Conservation (phyloP, 2,797 vertebrate genomes). For the Distichodus sexfasciatus region DNA sequence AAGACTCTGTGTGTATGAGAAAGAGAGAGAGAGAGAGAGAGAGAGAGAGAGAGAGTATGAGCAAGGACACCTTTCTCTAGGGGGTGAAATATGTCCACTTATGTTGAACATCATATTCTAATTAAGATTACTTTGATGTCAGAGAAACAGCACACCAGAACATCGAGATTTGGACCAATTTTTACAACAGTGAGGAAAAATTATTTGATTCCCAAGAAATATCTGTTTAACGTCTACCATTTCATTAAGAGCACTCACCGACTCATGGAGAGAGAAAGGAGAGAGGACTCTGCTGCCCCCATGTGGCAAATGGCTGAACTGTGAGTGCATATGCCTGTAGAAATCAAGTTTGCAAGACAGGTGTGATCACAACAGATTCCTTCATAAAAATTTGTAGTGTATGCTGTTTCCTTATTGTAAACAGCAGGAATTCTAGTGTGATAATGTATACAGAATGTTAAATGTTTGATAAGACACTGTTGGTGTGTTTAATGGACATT, state of each 20-base stretch:
- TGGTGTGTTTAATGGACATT: no score
- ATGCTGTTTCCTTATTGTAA: no score
- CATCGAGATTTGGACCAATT: not conserved
- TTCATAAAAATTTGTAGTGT: no score
- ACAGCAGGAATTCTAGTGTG: no score
- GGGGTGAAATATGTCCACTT: not conserved
- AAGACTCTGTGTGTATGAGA: conserved; percentile 11
- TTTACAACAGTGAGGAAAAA: not conserved
- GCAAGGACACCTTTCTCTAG: not conserved
- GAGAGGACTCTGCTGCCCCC: conserved; percentile 12
- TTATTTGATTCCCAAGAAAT: not conserved
- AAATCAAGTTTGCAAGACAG: no score
- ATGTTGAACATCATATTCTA: conserved; percentile 1
- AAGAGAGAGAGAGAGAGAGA: not conserved
- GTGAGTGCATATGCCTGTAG: not conserved
- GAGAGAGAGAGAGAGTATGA: not conserved
- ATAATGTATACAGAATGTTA: no score
- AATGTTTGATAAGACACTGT: no score
- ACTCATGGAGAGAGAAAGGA: no score
- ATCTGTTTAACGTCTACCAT: not conserved
- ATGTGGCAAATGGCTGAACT: not conserved
- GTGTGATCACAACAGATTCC: no score
- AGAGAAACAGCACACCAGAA: not conserved
- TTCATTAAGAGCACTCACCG: not conserved
- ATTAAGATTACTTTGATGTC: conserved; percentile 9